phyloP scores from a whole-genome alignment of 2,113 vertebrate species.

The Heliornis fulica region DNA sequence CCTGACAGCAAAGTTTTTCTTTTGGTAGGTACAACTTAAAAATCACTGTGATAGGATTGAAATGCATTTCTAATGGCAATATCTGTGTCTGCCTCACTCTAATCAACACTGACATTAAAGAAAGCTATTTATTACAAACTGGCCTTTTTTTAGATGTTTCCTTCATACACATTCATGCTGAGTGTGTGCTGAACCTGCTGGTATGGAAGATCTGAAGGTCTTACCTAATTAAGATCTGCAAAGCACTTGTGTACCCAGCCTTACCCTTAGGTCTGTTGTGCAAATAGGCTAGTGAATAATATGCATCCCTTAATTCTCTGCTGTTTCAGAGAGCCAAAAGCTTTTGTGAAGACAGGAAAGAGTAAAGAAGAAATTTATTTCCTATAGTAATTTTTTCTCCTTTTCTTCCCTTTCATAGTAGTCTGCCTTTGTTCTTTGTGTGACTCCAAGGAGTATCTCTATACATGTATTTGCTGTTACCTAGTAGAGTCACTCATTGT shows the following conservation, averaged over 20 bases:
- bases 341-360: not conserved
- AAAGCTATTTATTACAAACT: not conserved
- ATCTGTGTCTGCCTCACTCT: not conserved
- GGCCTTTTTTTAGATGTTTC: not conserved
- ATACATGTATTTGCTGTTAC: not conserved
- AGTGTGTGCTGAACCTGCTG: not conserved
- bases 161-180: not conserved
- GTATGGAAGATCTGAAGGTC: not conserved
- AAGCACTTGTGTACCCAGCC: not conserved
- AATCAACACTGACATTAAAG: not conserved
- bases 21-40: constrained; percentile 80
- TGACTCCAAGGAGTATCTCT: not conserved
- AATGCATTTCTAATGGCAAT: not conserved
- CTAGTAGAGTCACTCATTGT: not conserved
- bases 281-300: not conserved
- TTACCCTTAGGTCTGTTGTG: not conserved
- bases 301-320: not conserved
- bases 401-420: not conserved
- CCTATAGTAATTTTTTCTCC: not conserved
- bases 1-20: constrained; percentile 99
- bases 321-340: not conserved
- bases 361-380: not conserved
- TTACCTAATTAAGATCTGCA: not conserved
- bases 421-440: not conserved
- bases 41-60: not conserved